These are phyloP conservation scores for Peromyscus leucopus DNA, from an alignment of 2,113 vertebrate species.

Conservation along the genomic window DNA sequence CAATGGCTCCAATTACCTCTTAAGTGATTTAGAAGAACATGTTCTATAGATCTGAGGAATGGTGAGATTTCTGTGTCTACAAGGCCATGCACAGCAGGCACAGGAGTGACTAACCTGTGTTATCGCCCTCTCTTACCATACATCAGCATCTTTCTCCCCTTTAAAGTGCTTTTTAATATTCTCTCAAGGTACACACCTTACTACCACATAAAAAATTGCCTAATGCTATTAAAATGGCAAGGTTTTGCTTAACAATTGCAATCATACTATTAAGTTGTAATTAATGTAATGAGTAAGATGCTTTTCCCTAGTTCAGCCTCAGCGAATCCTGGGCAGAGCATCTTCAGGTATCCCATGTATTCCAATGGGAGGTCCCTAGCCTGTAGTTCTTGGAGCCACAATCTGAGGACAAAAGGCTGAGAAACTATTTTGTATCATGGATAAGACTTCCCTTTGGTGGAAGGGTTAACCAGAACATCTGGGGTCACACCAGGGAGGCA, in stretches of 20 bases:
- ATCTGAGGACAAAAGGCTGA: not conserved
- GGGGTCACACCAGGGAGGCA: not conserved
- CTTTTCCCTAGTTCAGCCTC: constrained; percentile 1
- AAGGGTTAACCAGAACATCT: not conserved
- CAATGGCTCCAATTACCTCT: not conserved
- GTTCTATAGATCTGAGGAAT: not conserved
- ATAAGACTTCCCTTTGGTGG: not conserved
- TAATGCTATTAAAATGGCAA: constrained; percentile 47
- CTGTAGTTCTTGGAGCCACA: not conserved
- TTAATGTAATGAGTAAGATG: constrained; percentile 56
- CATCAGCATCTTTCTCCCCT: not conserved
- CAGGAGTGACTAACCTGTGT: not conserved
- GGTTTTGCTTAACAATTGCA: constrained; percentile 41
- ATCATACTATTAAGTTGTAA: constrained; percentile 43
- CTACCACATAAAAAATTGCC: not conserved
- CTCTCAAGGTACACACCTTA: constrained; percentile 35
- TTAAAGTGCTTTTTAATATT: not conserved
- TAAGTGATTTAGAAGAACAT: not conserved
- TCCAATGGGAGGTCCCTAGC: not conserved
- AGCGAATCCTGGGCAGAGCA: not conserved
- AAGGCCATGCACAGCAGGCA: not conserved
- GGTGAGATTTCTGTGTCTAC: not conserved
- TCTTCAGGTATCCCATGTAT: not conserved
- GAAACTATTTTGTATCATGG: not conserved
- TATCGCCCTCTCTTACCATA: not conserved